Evolutionary conservation across 2,888 invertebrate genomes (phyloP).

Genomic region (Oxyteleia sp.): DNA sequence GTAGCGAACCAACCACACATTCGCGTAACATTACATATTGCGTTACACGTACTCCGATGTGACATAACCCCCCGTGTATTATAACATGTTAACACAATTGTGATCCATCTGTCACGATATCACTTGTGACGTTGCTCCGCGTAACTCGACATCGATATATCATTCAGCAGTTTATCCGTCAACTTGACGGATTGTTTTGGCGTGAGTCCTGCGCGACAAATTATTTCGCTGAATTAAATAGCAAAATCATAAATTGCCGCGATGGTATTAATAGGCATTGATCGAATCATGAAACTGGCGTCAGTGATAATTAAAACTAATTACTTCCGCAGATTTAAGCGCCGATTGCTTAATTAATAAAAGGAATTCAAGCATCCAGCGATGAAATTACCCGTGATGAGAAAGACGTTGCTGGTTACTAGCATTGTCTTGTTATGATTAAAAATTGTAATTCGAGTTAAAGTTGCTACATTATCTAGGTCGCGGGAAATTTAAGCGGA

Average conservation of each 20-base stretch:
- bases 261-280: constrained; percentile 23
- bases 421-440: too few species aligned
- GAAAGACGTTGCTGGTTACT: too few species aligned
- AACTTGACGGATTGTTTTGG: constrained; percentile 25
- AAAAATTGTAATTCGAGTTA: too few species aligned
- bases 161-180: constrained; percentile 24
- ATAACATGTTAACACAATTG: constrained; percentile 44
- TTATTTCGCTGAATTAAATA: constrained; percentile 17
- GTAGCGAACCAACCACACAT: neutral
- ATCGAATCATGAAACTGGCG: neutral
- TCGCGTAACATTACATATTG: constrained; percentile 2
- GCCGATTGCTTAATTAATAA: neutral
- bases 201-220: neutral
- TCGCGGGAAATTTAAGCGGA: too few species aligned
- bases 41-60: constrained; percentile 11
- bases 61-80: constrained; percentile 16
- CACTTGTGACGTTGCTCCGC: neutral
- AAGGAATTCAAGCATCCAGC: neutral
- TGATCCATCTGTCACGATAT: constrained; percentile 11
- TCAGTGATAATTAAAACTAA: neutral
- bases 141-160: constrained; percentile 18
- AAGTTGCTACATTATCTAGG: too few species aligned
- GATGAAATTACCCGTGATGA: too few species aligned
- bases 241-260: constrained; percentile 6
- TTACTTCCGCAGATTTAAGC: neutral